phyloP scores from a whole-genome alignment of 2,113 vertebrate genomes.

The Xerus inauris region DNA sequence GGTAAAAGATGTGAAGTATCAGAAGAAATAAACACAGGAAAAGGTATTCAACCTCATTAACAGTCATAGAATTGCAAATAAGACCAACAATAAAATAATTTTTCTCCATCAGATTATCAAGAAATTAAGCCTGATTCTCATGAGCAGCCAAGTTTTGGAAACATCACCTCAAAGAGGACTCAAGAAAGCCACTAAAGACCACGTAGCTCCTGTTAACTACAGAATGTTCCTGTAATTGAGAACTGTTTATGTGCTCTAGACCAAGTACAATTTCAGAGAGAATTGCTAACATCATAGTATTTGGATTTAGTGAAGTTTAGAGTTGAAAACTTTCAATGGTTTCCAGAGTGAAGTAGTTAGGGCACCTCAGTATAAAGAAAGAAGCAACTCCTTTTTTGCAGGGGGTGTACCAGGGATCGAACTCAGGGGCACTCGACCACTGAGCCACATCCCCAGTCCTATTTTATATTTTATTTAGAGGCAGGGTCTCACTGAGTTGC shows the following conservation, averaged over 20 bases:
- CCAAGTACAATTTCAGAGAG: not conserved
- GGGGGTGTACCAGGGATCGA: too few species aligned
- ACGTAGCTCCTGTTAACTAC: not conserved
- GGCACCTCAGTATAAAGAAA: not conserved
- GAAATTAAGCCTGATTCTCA: not conserved
- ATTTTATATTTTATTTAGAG: too few species aligned
- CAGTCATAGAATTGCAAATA: constrained; percentile 15
- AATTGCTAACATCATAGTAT: not conserved
- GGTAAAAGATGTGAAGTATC: not conserved
- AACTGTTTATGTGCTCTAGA: not conserved
- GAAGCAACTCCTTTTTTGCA: not conserved
- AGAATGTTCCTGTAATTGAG: not conserved
- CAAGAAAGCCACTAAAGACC: not conserved
- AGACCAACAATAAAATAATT: not conserved
- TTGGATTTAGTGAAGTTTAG: not conserved
- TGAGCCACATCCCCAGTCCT: too few species aligned
- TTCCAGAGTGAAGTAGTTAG: not conserved
- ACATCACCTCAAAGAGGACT: not conserved
- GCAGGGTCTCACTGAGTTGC: too few species aligned
- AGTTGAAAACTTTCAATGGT: not conserved
- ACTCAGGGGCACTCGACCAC: too few species aligned
- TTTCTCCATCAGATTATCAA: not conserved
- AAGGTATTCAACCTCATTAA: not conserved
- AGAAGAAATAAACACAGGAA: constrained; percentile 17
- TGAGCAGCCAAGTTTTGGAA: not conserved